Evolutionary conservation across 2,797 vertebrate genomes (phyloP).

Genomic region (Esox lucius): DNA sequence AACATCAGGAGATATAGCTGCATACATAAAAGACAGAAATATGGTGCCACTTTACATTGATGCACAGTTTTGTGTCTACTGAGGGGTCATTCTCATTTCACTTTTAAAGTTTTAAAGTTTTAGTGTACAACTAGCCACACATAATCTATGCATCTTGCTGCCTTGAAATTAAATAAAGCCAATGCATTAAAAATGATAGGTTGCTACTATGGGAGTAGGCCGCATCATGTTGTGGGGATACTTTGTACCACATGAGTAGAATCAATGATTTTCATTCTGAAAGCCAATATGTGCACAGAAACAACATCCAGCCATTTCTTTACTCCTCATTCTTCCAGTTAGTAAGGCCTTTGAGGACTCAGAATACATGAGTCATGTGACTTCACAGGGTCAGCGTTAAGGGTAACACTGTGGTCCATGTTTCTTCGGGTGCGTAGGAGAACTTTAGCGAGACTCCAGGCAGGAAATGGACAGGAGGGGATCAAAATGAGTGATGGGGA

Average conservation of each 20-base stretch:
- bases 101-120: not conserved
- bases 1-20: slow-evolving; percentile 32
- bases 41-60: not conserved
- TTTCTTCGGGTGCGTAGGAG: slow-evolving; percentile 54
- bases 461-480: slow-evolving; percentile 75
- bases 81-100: not conserved
- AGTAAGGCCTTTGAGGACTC: slow-evolving; percentile 38
- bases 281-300: not conserved
- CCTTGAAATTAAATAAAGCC: not conserved
- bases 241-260: not conserved
- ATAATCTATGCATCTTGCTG: too few species aligned
- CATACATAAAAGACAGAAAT: not conserved
- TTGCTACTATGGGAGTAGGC: too few species aligned
- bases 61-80: not conserved
- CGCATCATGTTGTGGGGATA: too few species aligned
- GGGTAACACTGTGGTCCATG: slow-evolving; percentile 49
- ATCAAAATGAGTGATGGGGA: slow-evolving; percentile 72
- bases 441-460: slow-evolving; percentile 56
- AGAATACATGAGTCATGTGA: slow-evolving; percentile 51
- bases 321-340: slow-evolving; percentile 17
- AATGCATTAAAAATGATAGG: not conserved
- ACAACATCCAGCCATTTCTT: not conserved
- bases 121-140: not conserved
- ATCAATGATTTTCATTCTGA: not conserved
- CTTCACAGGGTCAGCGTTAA: slow-evolving; percentile 53